Base-by-base conservation (phyloP, 2,113 vertebrate genomes). In the Strix uralensis region DNA sequence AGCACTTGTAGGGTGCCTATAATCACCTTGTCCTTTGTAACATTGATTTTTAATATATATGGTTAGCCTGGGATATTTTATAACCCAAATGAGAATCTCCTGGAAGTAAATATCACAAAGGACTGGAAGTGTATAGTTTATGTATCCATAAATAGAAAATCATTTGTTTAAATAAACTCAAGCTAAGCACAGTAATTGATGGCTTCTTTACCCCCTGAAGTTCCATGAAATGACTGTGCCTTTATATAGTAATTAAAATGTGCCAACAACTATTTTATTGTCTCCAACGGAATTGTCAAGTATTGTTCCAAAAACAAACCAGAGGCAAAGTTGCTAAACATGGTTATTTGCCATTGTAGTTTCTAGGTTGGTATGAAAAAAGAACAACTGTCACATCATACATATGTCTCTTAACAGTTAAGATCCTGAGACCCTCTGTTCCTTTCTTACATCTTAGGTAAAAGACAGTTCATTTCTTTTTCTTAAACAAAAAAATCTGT, bases 191-290 rank as follows among this genome's bases (percentile, higher is more conserved):
- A 88, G 47, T 96, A 96, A 97, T 93, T 96, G 92, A 95, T 97
- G 93, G 58, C 55, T 96, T 95, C 85, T 97, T 96, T 95, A 95
- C 80, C 91, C 67, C 83, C 81, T 72, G 88, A 97, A 96, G 93
- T 89, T 93, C 59, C 79, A 79, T 78, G 71, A 95, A 97, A 96
- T 96, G 78, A 84, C 52, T 97, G 46, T 77, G 81, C 40, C 70
- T 82, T 96, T 94, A 96, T 97, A 95, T 89, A 96, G 97, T 91
- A 97, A 97, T 97, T 97, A 97, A 97, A 95, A 95, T 97, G 91
- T 92, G 78, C 90, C 97, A 95, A 95, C 63, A 96, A 89, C 62
- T 79, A 88, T 97, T 97, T 96, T 94, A 83, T 96, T 71, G 77
- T 96, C 83, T 90, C 75, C 30, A 81, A 27, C 93, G 63, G 96